phyloP scores from a whole-genome alignment of 2,888 invertebrate species.

The Tinea pellionella region DNA sequence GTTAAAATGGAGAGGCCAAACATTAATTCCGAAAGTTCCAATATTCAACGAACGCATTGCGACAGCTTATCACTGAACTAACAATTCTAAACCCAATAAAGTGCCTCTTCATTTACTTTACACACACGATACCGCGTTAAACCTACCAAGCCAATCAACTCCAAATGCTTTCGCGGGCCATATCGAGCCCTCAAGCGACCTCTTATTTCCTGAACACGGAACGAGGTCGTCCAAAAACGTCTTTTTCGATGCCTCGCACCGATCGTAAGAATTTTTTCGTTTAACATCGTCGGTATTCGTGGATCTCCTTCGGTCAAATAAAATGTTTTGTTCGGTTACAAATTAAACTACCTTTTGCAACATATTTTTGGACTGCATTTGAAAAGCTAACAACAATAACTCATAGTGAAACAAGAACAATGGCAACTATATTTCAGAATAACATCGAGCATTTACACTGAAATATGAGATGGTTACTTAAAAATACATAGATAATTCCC shows the following conservation, averaged over 20 bases:
- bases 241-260: slow-evolving; percentile 1
- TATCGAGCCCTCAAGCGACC: slow-evolving; percentile 47
- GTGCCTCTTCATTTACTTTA: not conserved
- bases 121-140: slow-evolving; percentile 20
- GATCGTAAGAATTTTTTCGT: slow-evolving; percentile 33
- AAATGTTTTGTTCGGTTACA: slow-evolving; percentile 51
- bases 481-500: slow-evolving; percentile 2
- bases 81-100: not conserved
- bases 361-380: too few species aligned
- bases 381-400: too few species aligned
- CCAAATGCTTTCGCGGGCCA: slow-evolving; percentile 52
- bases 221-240: slow-evolving; percentile 13
- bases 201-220: slow-evolving; percentile 46
- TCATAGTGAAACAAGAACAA: not conserved
- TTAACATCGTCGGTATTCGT: slow-evolving; percentile 28
- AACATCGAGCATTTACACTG: not conserved
- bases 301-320: slow-evolving; percentile 42
- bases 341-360: slow-evolving; percentile 40
- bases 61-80: slow-evolving; percentile 6
- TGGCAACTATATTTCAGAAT: not conserved
- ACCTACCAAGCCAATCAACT: slow-evolving; percentile 53
- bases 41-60: not conserved
- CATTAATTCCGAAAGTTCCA: not conserved
- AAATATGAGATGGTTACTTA: not conserved
- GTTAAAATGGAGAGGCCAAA: not conserved